Conservation (phyloP, 2,797 vertebrate species). For the Masticophis lateralis region DNA sequence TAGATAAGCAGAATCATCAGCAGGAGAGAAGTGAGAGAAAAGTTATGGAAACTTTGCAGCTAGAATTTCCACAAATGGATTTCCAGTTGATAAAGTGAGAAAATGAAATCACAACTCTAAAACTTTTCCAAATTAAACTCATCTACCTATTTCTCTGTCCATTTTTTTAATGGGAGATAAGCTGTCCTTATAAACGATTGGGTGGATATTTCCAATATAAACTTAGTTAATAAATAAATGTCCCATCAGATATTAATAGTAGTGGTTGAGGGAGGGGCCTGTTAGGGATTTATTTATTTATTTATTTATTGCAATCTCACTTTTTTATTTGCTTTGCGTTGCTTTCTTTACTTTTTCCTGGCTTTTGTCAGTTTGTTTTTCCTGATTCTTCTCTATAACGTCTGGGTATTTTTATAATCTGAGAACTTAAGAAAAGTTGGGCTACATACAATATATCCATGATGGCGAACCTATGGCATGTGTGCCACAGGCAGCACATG, state of each 20-base stretch:
- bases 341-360: not conserved
- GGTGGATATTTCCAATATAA: not conserved
- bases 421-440: not conserved
- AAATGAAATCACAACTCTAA: not conserved
- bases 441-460: not conserved
- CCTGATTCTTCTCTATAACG: not conserved
- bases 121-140: not conserved
- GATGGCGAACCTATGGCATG: too few relatives aligned
- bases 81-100: not conserved
- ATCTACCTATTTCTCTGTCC: not conserved
- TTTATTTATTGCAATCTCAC: not conserved
- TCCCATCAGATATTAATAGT: not conserved
- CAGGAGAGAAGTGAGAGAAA: not conserved
- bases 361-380: not conserved
- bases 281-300: not conserved
- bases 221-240: not conserved
- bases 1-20: not conserved
- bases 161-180: not conserved
- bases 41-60: not conserved
- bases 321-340: not conserved
- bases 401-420: not conserved
- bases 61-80: not conserved
- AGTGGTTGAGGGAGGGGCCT: not conserved
- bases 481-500: too few relatives aligned
- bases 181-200: not conserved